Percentiles rank a stretch among this genome's conserved stretches.
Evolutionary conservation across 2,888 invertebrate species (phyloP).

Genomic region (Artemia sp.): DNA sequence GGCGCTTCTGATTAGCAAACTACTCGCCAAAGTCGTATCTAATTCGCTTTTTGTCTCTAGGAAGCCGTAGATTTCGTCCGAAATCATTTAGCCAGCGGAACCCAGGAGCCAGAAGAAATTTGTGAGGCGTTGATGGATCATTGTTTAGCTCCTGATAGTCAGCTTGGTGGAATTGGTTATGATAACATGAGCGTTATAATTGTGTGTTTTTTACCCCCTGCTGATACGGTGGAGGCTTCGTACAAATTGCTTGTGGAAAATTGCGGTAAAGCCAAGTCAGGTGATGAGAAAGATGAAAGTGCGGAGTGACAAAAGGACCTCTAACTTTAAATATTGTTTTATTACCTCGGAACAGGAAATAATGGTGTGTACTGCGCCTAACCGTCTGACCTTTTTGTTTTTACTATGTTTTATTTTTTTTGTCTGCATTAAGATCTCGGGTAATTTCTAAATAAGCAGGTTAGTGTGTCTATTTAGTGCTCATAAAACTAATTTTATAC

Average conservation of each 20-base stretch:
- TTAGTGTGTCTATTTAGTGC: no score
- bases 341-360: no score
- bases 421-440: no score
- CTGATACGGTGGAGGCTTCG: background rate
- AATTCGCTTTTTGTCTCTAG: conserved; percentile 29
- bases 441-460: no score
- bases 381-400: no score
- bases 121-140: conserved; percentile 88
- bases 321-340: no score
- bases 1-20: background rate
- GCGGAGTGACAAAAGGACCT: no score
- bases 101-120: conserved; percentile 73
- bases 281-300: background rate
- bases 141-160: conserved; percentile 90
- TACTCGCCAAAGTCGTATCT: background rate
- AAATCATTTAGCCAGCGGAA: conserved; percentile 52
- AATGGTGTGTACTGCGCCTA: no score
- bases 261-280: background rate
- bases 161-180: conserved; percentile 90
- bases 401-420: no score
- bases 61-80: conserved; percentile 84
- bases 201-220: conserved; percentile 48
- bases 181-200: conserved; percentile 98
- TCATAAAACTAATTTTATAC: no score
- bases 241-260: background rate